Base-by-base conservation (phyloP, 2,888 invertebrate genomes). In the Geotrupes spiniger region DNA sequence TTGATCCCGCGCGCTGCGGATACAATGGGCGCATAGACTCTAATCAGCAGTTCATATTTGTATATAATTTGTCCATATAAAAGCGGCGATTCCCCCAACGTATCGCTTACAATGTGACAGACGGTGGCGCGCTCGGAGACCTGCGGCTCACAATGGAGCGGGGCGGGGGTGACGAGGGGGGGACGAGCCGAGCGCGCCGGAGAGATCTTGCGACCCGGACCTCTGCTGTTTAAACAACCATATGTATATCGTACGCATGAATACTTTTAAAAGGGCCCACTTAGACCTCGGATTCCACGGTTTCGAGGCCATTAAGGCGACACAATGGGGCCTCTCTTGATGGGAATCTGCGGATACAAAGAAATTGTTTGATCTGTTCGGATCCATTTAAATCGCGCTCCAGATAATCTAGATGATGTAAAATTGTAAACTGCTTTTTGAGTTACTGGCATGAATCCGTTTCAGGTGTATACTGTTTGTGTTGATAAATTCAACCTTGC, bases 31-130 rank as follows among this genome's bases (percentile, higher is more conserved):
- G 37, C 37, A 44, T 44, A 44, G 46, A 63, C 63, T 65, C 63
- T 71, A 71, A 72, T 71, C 72, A 71, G 67, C 65, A 70, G 72
- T 72, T 68, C 70, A 72, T 73, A 73, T 73, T 73, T 73, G 73
- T 72, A 72, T 72, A 73, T 73, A 73, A 73, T 73, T 73, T 73
- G 73, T 73, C 62, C 66, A 66, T 70, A 72, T 70, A 71, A 73
- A 72, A 69, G 71, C 62, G 63, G 64, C 58, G 61, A 65, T 68
- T 69, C 70, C 63, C 62, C 64, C 49, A 21, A 53, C 54, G 69
- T 68, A 70, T 70, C 69, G 69, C 68, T 68, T 66, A 64, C 71
- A 70, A 69, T 66, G 67, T 64, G 68, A 66, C 67, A 66, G 68
- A 59, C 40, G 45, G 45, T 59, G 59, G 63, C 59, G 63, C 61